Evolutionary conservation across 2,888 invertebrate genomes (phyloP).

Genomic region (Dolichopus griseipennis): DNA sequence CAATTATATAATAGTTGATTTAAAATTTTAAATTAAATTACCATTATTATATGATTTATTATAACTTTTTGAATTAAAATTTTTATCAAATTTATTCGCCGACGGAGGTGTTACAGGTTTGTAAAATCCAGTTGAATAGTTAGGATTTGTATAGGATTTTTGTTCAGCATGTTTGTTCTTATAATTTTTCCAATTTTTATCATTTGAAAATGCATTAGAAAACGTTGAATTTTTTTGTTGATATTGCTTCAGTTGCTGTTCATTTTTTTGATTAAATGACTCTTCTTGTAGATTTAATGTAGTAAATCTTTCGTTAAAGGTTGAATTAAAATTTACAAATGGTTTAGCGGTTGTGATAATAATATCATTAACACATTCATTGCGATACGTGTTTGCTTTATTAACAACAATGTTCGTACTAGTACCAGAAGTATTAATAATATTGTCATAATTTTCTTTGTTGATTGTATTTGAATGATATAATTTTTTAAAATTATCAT

Average conservation of each 20-base stretch:
- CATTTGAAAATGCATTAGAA: background rate
- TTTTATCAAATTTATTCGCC: background rate
- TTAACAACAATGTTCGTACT: background rate
- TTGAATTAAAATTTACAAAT: background rate
- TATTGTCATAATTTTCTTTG: background rate
- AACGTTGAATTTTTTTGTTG: background rate
- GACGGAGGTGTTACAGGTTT: background rate
- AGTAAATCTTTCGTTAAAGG: background rate
- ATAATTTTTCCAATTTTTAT: background rate
- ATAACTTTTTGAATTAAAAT: background rate
- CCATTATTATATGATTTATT: background rate
- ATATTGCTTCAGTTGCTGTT: background rate
- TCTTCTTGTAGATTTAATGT: background rate
- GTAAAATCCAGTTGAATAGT: background rate
- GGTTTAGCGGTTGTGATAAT: background rate
- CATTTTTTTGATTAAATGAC: background rate
- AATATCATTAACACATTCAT: background rate
- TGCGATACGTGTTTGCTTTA: background rate
- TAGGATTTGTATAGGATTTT: background rate
- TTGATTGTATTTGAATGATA: background rate
- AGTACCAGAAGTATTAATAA: background rate
- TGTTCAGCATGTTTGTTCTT: background rate
- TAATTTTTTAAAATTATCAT: conserved; percentile 2
- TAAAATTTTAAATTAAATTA: background rate
- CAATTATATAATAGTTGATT: background rate